Conservation (phyloP, 2,888 invertebrate genomes). For the Sphaerophoria rueppellii region DNA sequence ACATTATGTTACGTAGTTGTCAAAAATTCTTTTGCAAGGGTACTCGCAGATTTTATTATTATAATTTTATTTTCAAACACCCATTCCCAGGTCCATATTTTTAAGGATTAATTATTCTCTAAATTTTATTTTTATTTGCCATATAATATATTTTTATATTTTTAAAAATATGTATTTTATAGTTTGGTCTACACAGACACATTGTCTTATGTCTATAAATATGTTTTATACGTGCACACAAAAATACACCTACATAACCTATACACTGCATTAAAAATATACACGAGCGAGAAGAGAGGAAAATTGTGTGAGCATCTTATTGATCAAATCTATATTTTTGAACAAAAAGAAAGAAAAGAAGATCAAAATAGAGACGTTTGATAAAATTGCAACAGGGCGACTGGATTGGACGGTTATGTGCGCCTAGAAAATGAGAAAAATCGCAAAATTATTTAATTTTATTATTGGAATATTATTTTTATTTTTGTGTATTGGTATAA, state of each 20-base stretch:
- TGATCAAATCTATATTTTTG: constrained; percentile 9
- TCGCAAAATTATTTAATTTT: neutral
- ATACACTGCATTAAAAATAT: constrained; percentile 1
- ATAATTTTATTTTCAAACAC: neutral
- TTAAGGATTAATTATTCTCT: neutral
- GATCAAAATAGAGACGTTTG: neutral
- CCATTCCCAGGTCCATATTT: neutral
- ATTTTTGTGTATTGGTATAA: neutral
- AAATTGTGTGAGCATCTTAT: neutral
- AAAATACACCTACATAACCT: constrained; percentile 4
- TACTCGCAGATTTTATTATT: constrained; percentile 1
- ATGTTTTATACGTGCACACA: neutral
- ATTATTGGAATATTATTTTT: neutral
- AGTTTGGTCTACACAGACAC: neutral
- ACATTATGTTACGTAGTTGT: neutral
- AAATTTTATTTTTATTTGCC: constrained; percentile 1
- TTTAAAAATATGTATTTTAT: neutral
- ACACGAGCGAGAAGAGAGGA: neutral
- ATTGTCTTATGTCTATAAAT: neutral
- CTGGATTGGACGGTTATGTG: neutral
- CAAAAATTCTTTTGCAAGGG: constrained; percentile 4
- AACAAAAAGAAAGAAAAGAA: neutral
- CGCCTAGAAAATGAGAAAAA: neutral
- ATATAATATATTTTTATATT: neutral
- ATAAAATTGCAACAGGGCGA: neutral